Evolutionary conservation across 1,140 invertebrate species (phyloP).

Genomic region (Leptinotarsa undecemlineata): DNA sequence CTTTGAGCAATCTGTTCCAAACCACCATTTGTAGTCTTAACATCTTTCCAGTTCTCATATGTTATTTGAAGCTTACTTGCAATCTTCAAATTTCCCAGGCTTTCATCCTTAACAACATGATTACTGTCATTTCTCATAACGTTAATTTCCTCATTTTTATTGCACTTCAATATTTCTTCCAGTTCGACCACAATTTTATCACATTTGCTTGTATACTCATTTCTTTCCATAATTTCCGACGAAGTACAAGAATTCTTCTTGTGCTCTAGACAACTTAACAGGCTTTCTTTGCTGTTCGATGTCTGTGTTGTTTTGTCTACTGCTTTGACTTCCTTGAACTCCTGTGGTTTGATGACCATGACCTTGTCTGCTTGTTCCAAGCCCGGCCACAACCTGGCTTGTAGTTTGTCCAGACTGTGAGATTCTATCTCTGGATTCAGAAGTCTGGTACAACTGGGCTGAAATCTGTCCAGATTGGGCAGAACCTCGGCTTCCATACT

Average conservation of each 20-base stretch:
- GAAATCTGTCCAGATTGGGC: conserved; percentile 5
- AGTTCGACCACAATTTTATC: neutral
- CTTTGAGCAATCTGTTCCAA: neutral
- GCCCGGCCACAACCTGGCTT: conserved; percentile 3
- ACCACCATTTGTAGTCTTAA: neutral
- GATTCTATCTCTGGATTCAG: neutral
- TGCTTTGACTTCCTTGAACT: neutral
- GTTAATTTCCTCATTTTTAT: neutral
- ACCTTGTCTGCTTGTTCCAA: neutral
- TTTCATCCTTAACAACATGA: neutral
- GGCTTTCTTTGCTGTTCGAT: neutral
- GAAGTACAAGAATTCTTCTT: conserved; percentile 1
- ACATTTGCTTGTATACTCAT: neutral
- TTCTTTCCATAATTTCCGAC: neutral
- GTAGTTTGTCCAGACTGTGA: neutral
- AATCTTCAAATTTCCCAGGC: neutral
- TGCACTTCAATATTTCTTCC: neutral
- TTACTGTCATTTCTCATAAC: neutral
- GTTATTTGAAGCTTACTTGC: no score
- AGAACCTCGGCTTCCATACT: conserved; percentile 2
- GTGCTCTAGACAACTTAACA: neutral
- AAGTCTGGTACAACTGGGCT: neutral
- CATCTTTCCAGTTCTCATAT: neutral
- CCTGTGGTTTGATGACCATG: neutral
- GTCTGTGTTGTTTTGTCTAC: neutral